Conservation (phyloP, 2,797 vertebrate species). For the Artibeus jamaicensis region DNA sequence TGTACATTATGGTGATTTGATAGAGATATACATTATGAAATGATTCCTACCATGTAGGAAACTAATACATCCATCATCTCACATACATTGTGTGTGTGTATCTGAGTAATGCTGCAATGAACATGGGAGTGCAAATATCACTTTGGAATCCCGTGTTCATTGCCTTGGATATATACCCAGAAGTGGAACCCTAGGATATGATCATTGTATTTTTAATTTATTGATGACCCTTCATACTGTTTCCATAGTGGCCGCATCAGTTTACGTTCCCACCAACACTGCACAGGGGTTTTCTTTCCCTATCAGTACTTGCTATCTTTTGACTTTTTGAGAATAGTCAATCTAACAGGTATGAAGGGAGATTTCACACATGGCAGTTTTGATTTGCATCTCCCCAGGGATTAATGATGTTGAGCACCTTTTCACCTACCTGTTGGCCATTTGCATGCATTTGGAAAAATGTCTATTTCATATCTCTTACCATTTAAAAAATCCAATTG, state of each 20-base stretch:
- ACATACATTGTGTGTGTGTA: neutral
- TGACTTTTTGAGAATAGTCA: neutral
- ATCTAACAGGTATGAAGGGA: neutral
- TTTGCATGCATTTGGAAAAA: neutral
- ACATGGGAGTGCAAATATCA: neutral
- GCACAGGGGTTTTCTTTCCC: neutral
- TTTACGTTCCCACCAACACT: neutral
- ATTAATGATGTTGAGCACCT: neutral
- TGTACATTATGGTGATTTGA: neutral
- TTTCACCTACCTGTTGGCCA: neutral
- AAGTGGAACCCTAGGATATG: neutral
- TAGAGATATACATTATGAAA: neutral
- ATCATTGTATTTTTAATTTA: neutral
- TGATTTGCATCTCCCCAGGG: neutral
- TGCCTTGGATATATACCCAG: neutral
- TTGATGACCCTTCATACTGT: neutral
- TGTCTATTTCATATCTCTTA: neutral
- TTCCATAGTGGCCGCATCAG: neutral
- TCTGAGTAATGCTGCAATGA: too few relatives aligned
- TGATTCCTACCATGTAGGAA: neutral
- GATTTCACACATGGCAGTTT: neutral
- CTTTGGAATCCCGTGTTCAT: neutral
- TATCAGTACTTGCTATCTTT: neutral
- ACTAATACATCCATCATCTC: neutral
- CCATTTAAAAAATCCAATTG: neutral